phyloP scores from a whole-genome alignment of 2,888 invertebrate species.

The Dioctria rufipes region DNA sequence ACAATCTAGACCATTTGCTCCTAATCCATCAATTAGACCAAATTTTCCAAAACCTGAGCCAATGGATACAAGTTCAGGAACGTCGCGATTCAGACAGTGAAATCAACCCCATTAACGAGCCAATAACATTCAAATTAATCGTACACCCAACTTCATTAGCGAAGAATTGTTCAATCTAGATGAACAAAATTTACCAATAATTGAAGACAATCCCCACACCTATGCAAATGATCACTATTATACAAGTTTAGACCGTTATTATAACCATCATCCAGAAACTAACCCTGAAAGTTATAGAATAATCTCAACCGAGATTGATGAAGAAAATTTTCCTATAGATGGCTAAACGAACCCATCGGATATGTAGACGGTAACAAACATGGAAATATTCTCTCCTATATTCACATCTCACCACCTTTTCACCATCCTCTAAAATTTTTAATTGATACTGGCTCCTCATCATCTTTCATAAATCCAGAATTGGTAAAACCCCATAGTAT shows the following conservation, averaged over 20 bases:
- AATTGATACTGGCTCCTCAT: background rate
- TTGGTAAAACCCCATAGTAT: background rate
- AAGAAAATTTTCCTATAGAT: background rate
- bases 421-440: too few species aligned
- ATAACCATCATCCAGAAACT: background rate
- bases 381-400: too few species aligned
- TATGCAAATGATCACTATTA: constrained; percentile 6
- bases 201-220: background rate
- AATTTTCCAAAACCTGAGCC: too few species aligned
- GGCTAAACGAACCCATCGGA: background rate
- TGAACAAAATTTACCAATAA: background rate
- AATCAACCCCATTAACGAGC: too few species aligned
- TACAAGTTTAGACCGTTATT: too few species aligned
- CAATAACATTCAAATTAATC: background rate
- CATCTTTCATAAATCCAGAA: constrained; percentile 1
- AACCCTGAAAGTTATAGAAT: background rate
- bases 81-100: too few species aligned
- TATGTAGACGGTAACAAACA: background rate
- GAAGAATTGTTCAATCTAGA: background rate
- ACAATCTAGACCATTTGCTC: background rate
- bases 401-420: too few species aligned
- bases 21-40: background rate
- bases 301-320: background rate
- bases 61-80: too few species aligned
- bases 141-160: too few species aligned